Evolutionary conservation across 2,888 invertebrate genomes (phyloP).

Genomic region (Taenaris catops): DNA sequence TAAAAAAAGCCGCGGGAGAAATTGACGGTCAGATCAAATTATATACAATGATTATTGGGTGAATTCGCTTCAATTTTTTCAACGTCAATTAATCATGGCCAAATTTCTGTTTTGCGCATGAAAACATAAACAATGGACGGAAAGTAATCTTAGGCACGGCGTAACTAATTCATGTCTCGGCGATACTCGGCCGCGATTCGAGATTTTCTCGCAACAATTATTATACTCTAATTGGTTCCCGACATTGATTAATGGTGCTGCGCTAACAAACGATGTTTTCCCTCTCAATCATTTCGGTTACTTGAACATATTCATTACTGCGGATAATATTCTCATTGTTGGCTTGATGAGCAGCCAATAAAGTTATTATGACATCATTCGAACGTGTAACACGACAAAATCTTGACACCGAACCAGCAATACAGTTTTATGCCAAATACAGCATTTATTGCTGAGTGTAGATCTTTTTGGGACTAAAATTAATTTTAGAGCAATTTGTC

Average conservation of each 20-base stretch:
- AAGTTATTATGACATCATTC: slow-evolving; percentile 14
- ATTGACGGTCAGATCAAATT: too few relatives aligned
- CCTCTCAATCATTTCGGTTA: slow-evolving; percentile 37
- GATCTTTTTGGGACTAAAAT: too few relatives aligned
- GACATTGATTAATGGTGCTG: slow-evolving; percentile 38
- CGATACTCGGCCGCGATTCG: slow-evolving; percentile 29
- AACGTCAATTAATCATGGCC: slow-evolving; percentile 7
- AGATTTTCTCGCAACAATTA: slow-evolving; percentile 36
- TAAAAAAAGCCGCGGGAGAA: too few relatives aligned
- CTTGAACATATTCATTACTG: slow-evolving; percentile 43
- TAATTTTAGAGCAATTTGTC: too few relatives aligned
- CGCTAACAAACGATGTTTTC: slow-evolving; percentile 33
- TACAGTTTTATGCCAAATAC: too few relatives aligned
- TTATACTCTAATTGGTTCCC: slow-evolving; percentile 41
- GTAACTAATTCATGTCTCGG: slow-evolving; percentile 29
- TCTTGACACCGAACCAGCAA: too few relatives aligned
- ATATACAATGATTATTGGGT: too few relatives aligned
- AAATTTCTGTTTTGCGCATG: slow-evolving; percentile 4
- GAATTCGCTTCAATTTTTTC: too few relatives aligned
- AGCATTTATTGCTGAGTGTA: too few relatives aligned
- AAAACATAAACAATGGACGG: slow-evolving; percentile 23
- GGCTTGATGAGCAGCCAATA: slow-evolving; percentile 17
- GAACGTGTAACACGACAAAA: too few relatives aligned
- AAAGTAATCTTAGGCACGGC: slow-evolving; percentile 25
- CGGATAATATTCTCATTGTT: slow-evolving; percentile 27